A percentile compares a stretch with the other conserved stretches of the same genome.
Conservation (phyloP, 2,888 invertebrate species). For the Cataglyphis rosenhaueri region DNA sequence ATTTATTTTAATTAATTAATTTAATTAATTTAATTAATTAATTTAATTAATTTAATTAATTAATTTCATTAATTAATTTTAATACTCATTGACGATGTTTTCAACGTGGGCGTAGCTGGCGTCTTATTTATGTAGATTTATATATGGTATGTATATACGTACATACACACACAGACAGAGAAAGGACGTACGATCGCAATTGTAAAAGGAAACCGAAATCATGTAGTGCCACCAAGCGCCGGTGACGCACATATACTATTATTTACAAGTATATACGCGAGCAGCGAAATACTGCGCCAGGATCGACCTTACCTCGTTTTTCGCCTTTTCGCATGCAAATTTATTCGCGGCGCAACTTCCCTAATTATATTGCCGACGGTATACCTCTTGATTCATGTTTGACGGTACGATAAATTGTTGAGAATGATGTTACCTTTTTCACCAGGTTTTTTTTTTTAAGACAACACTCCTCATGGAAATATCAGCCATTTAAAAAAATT, state of each 20-base stretch:
- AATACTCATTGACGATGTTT: constrained; percentile 43
- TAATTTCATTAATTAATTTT: not conserved
- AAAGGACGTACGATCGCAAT: constrained; percentile 75
- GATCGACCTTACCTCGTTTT: constrained; percentile 71
- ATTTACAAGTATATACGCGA: constrained; percentile 72
- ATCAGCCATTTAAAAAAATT: constrained; percentile 38
- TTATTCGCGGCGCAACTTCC: constrained; percentile 53
- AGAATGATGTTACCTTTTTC: constrained; percentile 48
- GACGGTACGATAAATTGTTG: constrained; percentile 52
- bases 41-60: not conserved
- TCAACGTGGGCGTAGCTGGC: constrained; percentile 69
- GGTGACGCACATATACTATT: constrained; percentile 71
- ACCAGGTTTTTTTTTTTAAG: constrained; percentile 13
- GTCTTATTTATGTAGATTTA: constrained; percentile 69
- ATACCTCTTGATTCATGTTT: constrained; percentile 54
- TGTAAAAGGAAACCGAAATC: constrained; percentile 67
- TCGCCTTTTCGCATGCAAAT: constrained; percentile 57
- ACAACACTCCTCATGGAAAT: constrained; percentile 36
- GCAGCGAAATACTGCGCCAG: constrained; percentile 74
- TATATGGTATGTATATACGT: constrained; percentile 57
- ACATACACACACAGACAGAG: constrained; percentile 42
- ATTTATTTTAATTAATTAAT: no score
- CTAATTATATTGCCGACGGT: constrained; percentile 49
- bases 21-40: no score
- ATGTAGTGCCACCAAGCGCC: constrained; percentile 65